Conservation (phyloP, 2,113 vertebrate genomes). For the Suricata suricatta region DNA sequence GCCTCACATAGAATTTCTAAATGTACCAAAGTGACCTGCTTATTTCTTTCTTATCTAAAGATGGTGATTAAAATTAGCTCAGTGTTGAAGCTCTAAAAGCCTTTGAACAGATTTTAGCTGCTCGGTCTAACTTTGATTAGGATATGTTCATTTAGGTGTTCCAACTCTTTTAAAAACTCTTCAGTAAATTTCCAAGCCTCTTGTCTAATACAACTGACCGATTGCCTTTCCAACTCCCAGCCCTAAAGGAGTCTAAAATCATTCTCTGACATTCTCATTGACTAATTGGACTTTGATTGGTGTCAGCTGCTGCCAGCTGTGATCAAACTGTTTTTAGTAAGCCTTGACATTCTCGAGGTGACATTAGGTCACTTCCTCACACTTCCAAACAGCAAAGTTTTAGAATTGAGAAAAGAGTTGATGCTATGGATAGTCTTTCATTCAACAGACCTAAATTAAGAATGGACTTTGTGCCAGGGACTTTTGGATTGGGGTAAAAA, state of each 20-base stretch:
- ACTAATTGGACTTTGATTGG: constrained; percentile 79
- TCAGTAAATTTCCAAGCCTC: constrained; percentile 57
- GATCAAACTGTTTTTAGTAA: constrained; percentile 72
- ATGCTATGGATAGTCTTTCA: neutral
- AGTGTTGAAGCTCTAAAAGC: neutral
- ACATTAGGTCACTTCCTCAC: constrained; percentile 39
- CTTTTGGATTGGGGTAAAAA: neutral
- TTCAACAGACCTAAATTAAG: constrained; percentile 16
- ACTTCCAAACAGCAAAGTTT: constrained; percentile 4
- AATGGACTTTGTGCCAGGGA: neutral
- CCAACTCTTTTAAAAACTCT: constrained; percentile 43
- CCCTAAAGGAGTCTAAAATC: constrained; percentile 62
- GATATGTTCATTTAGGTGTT: constrained; percentile 38
- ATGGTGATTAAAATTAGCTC: constrained; percentile 59
- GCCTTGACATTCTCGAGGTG: constrained; percentile 62
- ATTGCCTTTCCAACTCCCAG: constrained; percentile 40
- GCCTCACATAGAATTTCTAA: constrained; percentile 23
- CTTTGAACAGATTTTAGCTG: constrained; percentile 50
- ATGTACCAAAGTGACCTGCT: neutral
- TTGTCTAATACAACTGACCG: constrained; percentile 58
- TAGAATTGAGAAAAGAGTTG: neutral
- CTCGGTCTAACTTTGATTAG: constrained; percentile 50
- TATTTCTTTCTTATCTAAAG: constrained; percentile 51
- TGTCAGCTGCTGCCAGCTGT: constrained; percentile 74
- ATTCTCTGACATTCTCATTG: constrained; percentile 68